These are phyloP conservation scores for Bembecia ichneumoniformis DNA, from an alignment of 2,888 invertebrate genomes.

Conservation along the genomic window DNA sequence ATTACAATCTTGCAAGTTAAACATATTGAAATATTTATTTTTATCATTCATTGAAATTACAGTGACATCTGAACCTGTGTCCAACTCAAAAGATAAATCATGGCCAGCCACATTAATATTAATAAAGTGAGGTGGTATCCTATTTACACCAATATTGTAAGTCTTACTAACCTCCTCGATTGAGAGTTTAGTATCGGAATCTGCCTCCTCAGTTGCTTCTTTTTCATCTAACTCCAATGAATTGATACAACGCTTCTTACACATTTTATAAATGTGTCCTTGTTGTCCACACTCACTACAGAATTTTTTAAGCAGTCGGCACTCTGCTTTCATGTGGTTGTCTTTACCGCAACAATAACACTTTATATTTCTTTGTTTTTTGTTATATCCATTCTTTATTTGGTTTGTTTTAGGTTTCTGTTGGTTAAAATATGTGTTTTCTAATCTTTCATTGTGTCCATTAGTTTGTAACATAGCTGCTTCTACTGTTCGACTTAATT, in stretches of 20 bases:
- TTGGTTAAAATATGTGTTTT: background rate
- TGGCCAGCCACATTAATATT: too few species aligned
- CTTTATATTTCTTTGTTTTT: background rate
- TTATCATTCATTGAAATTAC: background rate
- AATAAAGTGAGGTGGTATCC: slow-evolving; percentile 3
- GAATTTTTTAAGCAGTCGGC: slow-evolving; percentile 4
- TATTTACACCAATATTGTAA: slow-evolving; percentile 5
- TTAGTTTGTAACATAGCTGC: background rate
- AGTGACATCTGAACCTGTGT: background rate
- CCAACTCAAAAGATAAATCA: background rate
- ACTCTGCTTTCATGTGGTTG: slow-evolving; percentile 4
- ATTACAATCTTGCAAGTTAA: background rate
- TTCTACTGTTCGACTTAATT: background rate
- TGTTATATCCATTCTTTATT: too few species aligned
- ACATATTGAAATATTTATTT: background rate
- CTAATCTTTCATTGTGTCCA: background rate
- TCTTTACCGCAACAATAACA: slow-evolving; percentile 4
- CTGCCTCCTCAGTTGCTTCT: background rate
- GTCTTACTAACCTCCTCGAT: too few species aligned
- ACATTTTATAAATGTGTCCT: slow-evolving; percentile 4
- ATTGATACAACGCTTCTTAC: background rate
- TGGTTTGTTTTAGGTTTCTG: background rate
- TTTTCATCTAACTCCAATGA: background rate
- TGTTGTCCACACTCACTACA: slow-evolving; percentile 8
- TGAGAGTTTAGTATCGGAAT: too few species aligned